Conservation (phyloP, 2,888 invertebrate genomes). For the Thera obeliscata region DNA sequence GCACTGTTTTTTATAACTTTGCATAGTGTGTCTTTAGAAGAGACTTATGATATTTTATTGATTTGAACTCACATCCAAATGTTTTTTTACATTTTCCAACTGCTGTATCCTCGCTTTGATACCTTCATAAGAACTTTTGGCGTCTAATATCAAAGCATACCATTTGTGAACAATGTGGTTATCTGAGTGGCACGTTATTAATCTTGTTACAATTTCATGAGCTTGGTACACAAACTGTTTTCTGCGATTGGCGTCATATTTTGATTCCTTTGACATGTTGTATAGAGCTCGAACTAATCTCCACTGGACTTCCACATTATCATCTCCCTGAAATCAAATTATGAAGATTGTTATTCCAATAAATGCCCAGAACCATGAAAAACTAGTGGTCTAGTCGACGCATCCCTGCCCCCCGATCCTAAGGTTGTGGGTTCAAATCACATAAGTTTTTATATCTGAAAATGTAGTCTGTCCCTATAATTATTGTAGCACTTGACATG, state of each 20-base stretch:
- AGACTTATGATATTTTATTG: background rate
- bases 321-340: conserved; percentile 70
- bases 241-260: conserved; percentile 83
- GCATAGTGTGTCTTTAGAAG: too few relatives aligned
- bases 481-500: too few relatives aligned
- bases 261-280: conserved; percentile 88
- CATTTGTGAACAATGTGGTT: conserved; percentile 85
- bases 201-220: conserved; percentile 85
- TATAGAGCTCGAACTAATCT: conserved; percentile 91
- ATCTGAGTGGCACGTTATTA: conserved; percentile 83
- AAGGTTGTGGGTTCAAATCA: too few relatives aligned
- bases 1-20: too few relatives aligned
- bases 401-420: too few relatives aligned
- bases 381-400: too few relatives aligned
- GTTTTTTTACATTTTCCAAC: conserved; percentile 89
- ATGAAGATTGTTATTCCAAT: background rate
- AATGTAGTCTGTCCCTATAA: too few relatives aligned
- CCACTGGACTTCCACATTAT: conserved; percentile 92
- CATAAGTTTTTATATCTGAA: too few relatives aligned
- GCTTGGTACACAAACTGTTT: conserved; percentile 87
- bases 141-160: conserved; percentile 90
- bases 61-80: conserved; percentile 86
- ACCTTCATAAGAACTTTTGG: conserved; percentile 89
- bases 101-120: conserved; percentile 89
- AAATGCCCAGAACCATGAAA: too few relatives aligned